Percentiles rank a stretch among this genome's conserved stretches.
Evolutionary conservation across 2,888 invertebrate species (phyloP).

Genomic region (Eudasyphora cyanicolor): DNA sequence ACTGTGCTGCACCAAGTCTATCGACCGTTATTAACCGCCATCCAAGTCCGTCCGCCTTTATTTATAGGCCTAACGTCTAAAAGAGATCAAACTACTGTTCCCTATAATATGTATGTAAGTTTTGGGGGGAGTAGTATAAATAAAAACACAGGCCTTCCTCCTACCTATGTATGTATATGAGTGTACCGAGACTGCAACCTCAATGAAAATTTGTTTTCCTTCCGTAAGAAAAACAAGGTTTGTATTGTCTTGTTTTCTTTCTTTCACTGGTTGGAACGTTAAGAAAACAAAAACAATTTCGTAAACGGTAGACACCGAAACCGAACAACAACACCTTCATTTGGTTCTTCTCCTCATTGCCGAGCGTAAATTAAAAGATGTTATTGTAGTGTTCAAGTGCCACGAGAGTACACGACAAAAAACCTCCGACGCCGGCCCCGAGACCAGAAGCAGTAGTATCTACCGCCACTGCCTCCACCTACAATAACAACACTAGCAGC

Average conservation of each 20-base stretch:
- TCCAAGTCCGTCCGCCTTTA: not conserved
- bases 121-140: not conserved
- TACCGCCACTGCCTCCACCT: not conserved
- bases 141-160: not conserved
- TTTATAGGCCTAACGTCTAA: not conserved
- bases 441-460: no score
- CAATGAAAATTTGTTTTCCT: constrained; percentile 29
- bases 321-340: not conserved
- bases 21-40: not conserved
- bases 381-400: constrained; percentile 29
- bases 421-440: not conserved
- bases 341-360: constrained; percentile 25
- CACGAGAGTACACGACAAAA: not conserved
- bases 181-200: not conserved
- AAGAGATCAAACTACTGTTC: constrained; percentile 11
- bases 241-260: not conserved
- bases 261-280: constrained; percentile 8
- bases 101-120: not conserved
- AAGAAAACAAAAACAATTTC: constrained; percentile 22
- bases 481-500: not conserved
- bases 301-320: constrained; percentile 1
- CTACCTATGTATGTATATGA: no score
- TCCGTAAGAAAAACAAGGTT: constrained; percentile 20
- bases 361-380: constrained; percentile 39
- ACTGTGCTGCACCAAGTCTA: not conserved